A percentile compares a stretch with the other conserved stretches of the same genome.
These are phyloP conservation scores for Acleris holmiana DNA, from an alignment of 2,888 invertebrate species.

Conservation along the genomic window DNA sequence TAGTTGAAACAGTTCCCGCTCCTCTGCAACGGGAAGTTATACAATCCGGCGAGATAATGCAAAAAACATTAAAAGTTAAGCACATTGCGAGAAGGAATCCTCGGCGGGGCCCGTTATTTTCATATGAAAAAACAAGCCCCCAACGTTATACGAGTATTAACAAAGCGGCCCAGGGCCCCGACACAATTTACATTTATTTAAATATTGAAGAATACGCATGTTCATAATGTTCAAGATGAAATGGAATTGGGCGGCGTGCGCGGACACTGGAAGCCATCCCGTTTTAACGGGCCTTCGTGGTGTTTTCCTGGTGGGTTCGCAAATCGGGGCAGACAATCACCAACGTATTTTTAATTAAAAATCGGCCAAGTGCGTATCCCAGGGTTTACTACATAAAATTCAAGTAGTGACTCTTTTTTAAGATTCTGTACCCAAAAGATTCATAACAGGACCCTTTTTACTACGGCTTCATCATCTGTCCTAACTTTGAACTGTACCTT, in stretches of 20 bases:
- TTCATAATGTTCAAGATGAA: constrained; percentile 50
- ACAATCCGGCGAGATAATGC: constrained; percentile 27
- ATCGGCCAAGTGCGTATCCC: too few relatives aligned
- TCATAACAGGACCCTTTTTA: too few relatives aligned
- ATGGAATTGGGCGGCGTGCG: constrained; percentile 47
- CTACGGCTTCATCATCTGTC: too few relatives aligned
- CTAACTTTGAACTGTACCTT: too few relatives aligned
- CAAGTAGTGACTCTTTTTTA: too few relatives aligned
- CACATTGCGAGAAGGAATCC: constrained; percentile 47
- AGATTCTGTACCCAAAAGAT: too few relatives aligned
- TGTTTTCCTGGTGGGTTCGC: not conserved
- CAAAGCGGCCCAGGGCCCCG: constrained; percentile 56
- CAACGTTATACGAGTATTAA: constrained; percentile 32
- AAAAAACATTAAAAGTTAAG: constrained; percentile 51
- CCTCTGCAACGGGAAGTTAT: constrained; percentile 10
- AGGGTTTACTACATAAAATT: too few relatives aligned
- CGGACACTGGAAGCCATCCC: constrained; percentile 29
- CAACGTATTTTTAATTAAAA: not conserved
- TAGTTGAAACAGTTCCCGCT: not conserved
- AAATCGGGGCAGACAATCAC: constrained; percentile 2
- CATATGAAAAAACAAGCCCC: constrained; percentile 54
- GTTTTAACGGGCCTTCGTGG: constrained; percentile 15
- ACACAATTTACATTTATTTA: constrained; percentile 69
- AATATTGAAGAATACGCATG: constrained; percentile 62
- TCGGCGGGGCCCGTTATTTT: constrained; percentile 54